Conservation (phyloP, 1,140 invertebrate species). For the Caenorhabditis remanei region DNA sequence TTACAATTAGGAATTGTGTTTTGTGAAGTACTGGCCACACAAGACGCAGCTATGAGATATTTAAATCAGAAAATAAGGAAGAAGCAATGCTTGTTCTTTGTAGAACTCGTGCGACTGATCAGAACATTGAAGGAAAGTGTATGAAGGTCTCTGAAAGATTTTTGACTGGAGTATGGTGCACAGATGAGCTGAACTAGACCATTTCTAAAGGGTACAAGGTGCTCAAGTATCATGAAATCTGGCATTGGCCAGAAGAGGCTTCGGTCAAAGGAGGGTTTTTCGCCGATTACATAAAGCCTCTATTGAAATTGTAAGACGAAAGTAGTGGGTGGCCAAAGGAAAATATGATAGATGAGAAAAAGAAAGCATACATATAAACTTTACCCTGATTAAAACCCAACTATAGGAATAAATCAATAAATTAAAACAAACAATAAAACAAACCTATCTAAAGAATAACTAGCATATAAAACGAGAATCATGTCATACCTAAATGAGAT, state of each 20-base stretch:
- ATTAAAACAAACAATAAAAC: no score
- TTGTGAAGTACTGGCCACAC: no score
- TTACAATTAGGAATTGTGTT: no score
- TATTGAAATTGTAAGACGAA: background rate
- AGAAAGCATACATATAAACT: background rate
- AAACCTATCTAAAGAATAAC: no score
- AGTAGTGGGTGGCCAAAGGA: background rate
- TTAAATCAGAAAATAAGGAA: no score
- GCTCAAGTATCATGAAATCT: background rate
- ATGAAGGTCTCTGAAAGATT: background rate
- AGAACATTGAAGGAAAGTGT: background rate
- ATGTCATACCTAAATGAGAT: no score
- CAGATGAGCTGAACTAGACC: background rate
- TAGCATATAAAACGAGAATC: no score
- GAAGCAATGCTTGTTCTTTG: no score
- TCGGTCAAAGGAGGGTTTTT: background rate
- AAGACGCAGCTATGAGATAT: no score
- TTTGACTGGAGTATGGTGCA: background rate
- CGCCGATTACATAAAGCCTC: background rate
- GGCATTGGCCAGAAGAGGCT: background rate
- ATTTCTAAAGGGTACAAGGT: background rate
- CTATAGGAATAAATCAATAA: no score
- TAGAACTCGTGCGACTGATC: no score
- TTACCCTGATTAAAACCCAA: no score
- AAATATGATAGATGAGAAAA: background rate